These are phyloP conservation scores for Apostichopus californicus DNA, from an alignment of 35 echinoderm and acorn worm genomes.

Conservation along the genomic window DNA sequence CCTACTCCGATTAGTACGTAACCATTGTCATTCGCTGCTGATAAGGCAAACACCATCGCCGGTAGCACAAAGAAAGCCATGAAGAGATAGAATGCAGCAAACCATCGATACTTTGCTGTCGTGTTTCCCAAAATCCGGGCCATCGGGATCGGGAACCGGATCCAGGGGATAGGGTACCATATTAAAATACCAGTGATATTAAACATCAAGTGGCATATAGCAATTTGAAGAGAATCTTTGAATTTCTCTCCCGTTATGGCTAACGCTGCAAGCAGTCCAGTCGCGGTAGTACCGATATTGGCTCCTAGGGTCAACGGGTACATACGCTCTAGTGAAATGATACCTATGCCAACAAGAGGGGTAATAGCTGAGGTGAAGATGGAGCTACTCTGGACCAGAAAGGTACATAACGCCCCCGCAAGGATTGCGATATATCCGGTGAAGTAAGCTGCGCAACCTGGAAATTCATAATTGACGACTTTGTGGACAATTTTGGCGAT, in stretches of 20 bases:
- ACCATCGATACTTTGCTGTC: conserved; percentile 95
- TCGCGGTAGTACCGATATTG: conserved; percentile 95
- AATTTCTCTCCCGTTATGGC: conserved; percentile 80
- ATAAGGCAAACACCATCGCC: conserved; percentile 75
- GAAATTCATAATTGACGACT: conserved; percentile 58
- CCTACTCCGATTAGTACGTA: conserved; percentile 56
- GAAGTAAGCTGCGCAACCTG: conserved; percentile 41
- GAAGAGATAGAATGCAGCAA: conserved; percentile 88
- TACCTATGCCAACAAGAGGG: conserved; percentile 66
- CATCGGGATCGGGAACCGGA: conserved; percentile 74
- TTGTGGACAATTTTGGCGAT: conserved; percentile 58
- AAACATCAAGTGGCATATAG: conserved; percentile 91
- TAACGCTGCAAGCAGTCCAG: conserved; percentile 82
- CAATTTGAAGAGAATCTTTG: conserved; percentile 82
- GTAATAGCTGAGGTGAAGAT: conserved; percentile 69
- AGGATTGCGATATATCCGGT: conserved; percentile 64
- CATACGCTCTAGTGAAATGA: conserved; percentile 77
- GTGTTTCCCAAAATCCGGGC: conserved; percentile 89
- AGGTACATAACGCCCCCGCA: conserved; percentile 44
- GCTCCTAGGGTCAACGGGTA: conserved; percentile 93
- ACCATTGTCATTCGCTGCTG: conserved; percentile 58
- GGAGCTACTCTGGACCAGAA: conserved; percentile 68
- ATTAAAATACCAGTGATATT: conserved; percentile 90
- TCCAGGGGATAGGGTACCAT: conserved; percentile 91
- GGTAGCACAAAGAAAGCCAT: conserved; percentile 88